Conservation (phyloP, 2,888 invertebrate species). For the Carpatolechia fugitivella region DNA sequence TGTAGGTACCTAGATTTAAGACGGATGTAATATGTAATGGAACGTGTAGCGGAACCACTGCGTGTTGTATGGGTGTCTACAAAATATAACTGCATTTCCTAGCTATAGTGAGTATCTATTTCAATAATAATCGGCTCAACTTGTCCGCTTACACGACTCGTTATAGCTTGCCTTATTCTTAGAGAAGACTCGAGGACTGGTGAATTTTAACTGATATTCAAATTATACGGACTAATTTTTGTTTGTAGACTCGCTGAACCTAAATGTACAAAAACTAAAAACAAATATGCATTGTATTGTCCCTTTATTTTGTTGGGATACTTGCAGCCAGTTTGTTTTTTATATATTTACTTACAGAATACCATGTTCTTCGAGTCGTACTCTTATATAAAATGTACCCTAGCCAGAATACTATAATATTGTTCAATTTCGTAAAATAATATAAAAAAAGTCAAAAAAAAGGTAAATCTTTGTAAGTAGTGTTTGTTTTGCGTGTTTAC, state of each 20-base stretch:
- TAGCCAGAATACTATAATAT: background rate
- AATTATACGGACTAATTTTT: too few species aligned
- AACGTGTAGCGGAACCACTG: too few species aligned
- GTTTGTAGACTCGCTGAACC: too few species aligned
- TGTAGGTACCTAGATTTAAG: too few species aligned
- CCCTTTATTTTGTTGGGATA: too few species aligned
- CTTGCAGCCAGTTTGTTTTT: too few species aligned
- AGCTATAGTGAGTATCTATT: conserved; percentile 1
- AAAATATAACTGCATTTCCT: background rate
- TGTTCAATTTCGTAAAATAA: background rate
- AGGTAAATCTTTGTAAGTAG: background rate
- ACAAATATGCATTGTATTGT: too few species aligned
- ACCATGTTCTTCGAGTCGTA: background rate
- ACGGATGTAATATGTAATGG: too few species aligned
- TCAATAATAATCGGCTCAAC: background rate
- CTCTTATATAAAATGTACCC: background rate
- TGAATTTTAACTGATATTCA: too few species aligned
- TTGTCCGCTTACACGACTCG: background rate
- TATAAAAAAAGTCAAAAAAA: background rate
- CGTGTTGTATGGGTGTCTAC: background rate
- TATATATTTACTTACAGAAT: too few species aligned
- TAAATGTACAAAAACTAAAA: too few species aligned
- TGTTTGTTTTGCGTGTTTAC: too few species aligned
- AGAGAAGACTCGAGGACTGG: background rate
- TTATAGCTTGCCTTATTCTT: conserved; percentile 3